Evolutionary conservation across 2,797 vertebrate genomes (phyloP).

Genomic region (Carduelis carduelis): DNA sequence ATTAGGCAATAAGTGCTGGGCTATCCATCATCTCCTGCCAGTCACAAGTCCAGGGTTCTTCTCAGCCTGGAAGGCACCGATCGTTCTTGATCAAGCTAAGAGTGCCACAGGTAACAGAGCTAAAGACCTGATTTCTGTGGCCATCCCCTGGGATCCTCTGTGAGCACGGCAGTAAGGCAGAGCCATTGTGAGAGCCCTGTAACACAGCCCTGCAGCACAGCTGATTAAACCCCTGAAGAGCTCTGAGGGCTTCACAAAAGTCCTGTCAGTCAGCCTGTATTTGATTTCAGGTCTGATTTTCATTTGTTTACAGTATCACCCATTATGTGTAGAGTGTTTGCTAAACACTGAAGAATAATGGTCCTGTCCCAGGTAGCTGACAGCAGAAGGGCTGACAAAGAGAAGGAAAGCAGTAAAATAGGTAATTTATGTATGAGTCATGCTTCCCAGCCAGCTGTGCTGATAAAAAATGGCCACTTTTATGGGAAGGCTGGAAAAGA

Average conservation of each 20-base stretch:
- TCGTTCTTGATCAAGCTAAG: background rate
- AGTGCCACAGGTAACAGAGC: background rate
- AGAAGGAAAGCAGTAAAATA: slow-evolving; percentile 18
- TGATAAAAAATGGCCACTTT: slow-evolving; percentile 9
- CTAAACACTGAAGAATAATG: slow-evolving; percentile 34
- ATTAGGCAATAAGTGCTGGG: background rate
- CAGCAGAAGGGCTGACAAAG: slow-evolving; percentile 36
- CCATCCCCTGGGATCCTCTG: background rate
- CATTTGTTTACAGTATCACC: background rate
- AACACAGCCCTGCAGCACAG: background rate
- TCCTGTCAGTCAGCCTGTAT: background rate
- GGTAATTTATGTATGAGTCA: slow-evolving; percentile 37
- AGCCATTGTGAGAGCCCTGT: background rate
- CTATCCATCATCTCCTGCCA: background rate
- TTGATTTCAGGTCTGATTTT: slow-evolving; percentile 28
- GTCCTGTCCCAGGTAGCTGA: background rate
- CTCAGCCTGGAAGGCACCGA: background rate
- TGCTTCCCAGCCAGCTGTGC: slow-evolving; percentile 25
- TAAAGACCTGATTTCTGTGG: background rate
- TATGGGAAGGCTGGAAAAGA: slow-evolving; percentile 7
- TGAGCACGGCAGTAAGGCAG: background rate
- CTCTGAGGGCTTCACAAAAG: background rate
- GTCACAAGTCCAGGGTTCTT: background rate
- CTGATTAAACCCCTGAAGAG: background rate
- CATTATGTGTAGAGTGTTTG: slow-evolving; percentile 6